Evolutionary conservation across 2,888 invertebrate species (phyloP).

Genomic region (Melinaea marsaeus): DNA sequence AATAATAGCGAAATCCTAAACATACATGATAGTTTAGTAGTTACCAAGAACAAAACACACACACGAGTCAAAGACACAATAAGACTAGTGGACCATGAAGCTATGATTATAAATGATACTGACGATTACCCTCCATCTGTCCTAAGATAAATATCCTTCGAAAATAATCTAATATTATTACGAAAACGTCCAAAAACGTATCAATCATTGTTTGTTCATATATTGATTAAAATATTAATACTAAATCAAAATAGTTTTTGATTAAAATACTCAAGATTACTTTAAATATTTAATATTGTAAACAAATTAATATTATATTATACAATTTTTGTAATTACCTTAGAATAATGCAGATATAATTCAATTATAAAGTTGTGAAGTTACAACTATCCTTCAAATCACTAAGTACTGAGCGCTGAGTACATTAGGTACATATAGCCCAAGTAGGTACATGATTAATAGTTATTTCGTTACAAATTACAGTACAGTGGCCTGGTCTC

Average conservation of each 20-base stretch:
- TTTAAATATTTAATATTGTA: too few species aligned
- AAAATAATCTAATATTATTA: slow-evolving; percentile 38
- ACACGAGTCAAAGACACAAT: slow-evolving; percentile 34
- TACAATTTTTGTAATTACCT: neutral
- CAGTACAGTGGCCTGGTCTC: slow-evolving; percentile 29
- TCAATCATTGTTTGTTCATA: neutral
- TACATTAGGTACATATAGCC: slow-evolving; percentile 19
- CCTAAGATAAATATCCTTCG: slow-evolving; percentile 47
- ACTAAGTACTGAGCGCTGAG: neutral
- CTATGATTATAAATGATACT: slow-evolving; percentile 70
- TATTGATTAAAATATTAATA: neutral
- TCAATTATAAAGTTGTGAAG: slow-evolving; percentile 16
- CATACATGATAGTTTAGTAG: neutral
- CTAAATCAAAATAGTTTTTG: too few species aligned
- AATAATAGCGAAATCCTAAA: too few species aligned
- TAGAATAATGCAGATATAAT: slow-evolving; percentile 8
- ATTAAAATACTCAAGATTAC: too few species aligned
- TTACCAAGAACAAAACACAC: neutral
- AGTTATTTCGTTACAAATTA: slow-evolving; percentile 31
- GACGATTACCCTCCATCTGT: slow-evolving; percentile 68
- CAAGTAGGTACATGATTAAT: slow-evolving; percentile 25
- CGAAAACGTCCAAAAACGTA: slow-evolving; percentile 8
- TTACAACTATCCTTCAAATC: slow-evolving; percentile 15
- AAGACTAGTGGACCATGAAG: slow-evolving; percentile 61
- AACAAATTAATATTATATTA: too few species aligned